Evolutionary conservation across 2,797 vertebrate species (phyloP).

Genomic region (Rachycentron canadum): DNA sequence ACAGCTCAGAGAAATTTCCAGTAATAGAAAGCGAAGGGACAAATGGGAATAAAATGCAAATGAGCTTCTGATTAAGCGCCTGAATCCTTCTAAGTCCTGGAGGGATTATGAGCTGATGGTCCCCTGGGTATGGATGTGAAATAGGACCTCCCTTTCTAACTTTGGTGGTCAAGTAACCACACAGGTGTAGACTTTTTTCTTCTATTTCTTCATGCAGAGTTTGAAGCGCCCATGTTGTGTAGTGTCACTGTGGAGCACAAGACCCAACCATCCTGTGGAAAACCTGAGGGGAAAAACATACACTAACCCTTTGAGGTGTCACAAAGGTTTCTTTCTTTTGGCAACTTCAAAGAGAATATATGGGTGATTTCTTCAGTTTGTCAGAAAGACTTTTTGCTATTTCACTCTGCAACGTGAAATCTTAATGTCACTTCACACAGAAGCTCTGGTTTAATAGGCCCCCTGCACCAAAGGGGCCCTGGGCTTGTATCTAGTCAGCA

Average conservation of each 20-base stretch:
- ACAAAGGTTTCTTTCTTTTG: conserved; percentile 52
- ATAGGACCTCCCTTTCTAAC: neutral
- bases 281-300: conserved; percentile 41
- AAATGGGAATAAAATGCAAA: conserved; percentile 64
- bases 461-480: neutral
- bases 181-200: conserved; percentile 31
- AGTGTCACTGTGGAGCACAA: conserved; percentile 22
- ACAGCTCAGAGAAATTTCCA: conserved; percentile 44
- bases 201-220: conserved; percentile 12
- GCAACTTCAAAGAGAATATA: conserved; percentile 69
- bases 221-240: neutral
- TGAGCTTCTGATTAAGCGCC: conserved; percentile 58
- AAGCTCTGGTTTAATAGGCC: conserved; percentile 6
- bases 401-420: conserved; percentile 52
- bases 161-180: conserved; percentile 39
- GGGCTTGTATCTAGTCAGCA: conserved; percentile 14
- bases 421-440: conserved; percentile 43
- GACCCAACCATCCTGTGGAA: conserved; percentile 35
- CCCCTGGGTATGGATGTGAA: conserved; percentile 18
- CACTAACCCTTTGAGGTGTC: conserved; percentile 55
- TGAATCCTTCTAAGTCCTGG: conserved; percentile 38
- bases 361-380: conserved; percentile 47
- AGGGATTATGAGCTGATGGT: conserved; percentile 49
- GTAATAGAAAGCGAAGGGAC: conserved; percentile 53
- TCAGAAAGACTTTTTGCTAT: conserved; percentile 40